Evolutionary conservation across 92 coral and sea anemone species (phyloP).

Genomic region (Siderastrea radians): DNA sequence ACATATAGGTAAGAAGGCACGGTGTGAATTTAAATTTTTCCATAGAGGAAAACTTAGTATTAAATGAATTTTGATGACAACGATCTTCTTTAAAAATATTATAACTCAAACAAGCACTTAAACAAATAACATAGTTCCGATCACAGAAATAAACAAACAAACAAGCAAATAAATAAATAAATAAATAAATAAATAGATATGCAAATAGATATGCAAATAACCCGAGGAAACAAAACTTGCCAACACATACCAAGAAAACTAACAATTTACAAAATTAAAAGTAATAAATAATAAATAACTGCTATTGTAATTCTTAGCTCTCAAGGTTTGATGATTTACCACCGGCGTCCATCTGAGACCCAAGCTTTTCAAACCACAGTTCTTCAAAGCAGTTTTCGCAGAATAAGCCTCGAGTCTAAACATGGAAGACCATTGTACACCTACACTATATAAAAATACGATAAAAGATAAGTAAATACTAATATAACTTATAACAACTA

Average conservation of each 20-base stretch:
- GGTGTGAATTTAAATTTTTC: too few species aligned
- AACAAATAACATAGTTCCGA: not conserved
- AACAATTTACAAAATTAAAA: not conserved
- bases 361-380: conserved; percentile 55
- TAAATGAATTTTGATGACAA: too few species aligned
- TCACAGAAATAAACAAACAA: not conserved
- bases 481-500: not conserved
- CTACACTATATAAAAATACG: conserved; percentile 22
- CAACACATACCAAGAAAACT: not conserved
- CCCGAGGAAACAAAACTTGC: not conserved
- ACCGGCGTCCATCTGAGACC: conserved; percentile 12
- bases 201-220: not conserved
- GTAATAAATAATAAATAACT: not conserved
- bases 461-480: not conserved
- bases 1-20: too few species aligned
- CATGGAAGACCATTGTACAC: conserved; percentile 20
- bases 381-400: conserved; percentile 74
- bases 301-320: conserved; percentile 21
- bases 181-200: not conserved
- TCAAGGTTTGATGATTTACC: conserved; percentile 26
- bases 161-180: not conserved
- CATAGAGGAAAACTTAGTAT: too few species aligned
- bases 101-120: too few species aligned
- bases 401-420: conserved; percentile 58
- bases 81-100: too few species aligned